Evolutionary conservation across 2,113 vertebrate species (phyloP), one percentile per base, ranked within the genome.

Genomic region (Podiceps cristatus): DNA sequence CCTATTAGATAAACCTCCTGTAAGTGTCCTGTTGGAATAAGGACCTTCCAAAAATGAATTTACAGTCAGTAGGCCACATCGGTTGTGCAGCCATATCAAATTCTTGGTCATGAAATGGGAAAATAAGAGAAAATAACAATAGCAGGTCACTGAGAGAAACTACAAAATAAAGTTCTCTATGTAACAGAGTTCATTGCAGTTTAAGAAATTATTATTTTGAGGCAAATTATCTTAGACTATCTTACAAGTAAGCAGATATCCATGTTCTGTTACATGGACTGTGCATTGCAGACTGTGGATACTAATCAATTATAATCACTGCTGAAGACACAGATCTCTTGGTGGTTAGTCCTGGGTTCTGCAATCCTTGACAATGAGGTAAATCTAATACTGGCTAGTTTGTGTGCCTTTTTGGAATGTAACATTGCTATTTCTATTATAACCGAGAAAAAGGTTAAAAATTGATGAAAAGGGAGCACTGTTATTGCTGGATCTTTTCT

Each of bases 291-390:
- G 17, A 29, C 7, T 44, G 18, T 63, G 27, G 44, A 31, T 49
- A 49, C n/a, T 78, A 86, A 76, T 75, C 40, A 55, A 4, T 40
- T 31, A 50, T 19, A 64, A 79, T 52, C 24, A 33, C 15, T 56
- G 24, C 40, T 42, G 71, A 74, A 82, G 60, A 53, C 29, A 74
- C 10, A 53, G 37, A 27, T 28, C 25, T 60, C 17, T 64, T 45
- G 40, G 37, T 55, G 31, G 7, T 58, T 90, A 83, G 17, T 55
- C 35, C 22, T 37, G 7, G 19, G 18, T 52, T 71, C 55, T 62
- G 24, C 35, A 52, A 11, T 37, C 45, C 56, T 45, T 58, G 14
- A 12, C 1, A 0, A 13, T 9, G 14, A 49, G 3, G 13, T 11
- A 33, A 28, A 37, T 52, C 12, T 73, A 69, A 47, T 35, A n/a